Conservation (phyloP, 2,113 vertebrate genomes). For the Calyptommatus sinebrachiatus region DNA sequence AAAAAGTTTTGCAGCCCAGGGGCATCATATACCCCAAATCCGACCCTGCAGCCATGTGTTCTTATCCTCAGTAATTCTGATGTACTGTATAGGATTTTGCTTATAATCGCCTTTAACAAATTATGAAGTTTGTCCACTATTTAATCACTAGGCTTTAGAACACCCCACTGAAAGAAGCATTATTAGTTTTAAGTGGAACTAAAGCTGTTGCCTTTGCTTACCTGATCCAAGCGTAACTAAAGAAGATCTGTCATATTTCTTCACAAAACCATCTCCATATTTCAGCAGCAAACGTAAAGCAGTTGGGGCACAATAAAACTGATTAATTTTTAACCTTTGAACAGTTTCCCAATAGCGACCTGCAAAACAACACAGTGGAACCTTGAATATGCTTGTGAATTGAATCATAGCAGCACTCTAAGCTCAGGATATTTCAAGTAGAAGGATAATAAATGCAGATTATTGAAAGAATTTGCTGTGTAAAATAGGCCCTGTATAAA, state of each 20-base stretch:
- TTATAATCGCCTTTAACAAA: background rate
- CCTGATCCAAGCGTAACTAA: slow-evolving; percentile 86
- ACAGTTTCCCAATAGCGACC: slow-evolving; percentile 93
- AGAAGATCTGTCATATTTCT: slow-evolving; percentile 88
- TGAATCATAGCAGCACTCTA: background rate
- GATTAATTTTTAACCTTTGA: slow-evolving; percentile 84
- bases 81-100: background rate
- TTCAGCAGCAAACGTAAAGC: slow-evolving; percentile 87
- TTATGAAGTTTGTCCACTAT: background rate
- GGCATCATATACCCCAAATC: no score
- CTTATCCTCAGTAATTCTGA: background rate
- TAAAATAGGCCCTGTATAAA: background rate
- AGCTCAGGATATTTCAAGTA: background rate
- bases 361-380: slow-evolving; percentile 52
- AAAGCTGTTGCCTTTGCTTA: slow-evolving; percentile 48
- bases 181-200: background rate
- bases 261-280: slow-evolving; percentile 85
- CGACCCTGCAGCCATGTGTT: no score
- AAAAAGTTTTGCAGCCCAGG: no score
- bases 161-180: background rate
- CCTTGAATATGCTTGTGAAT: slow-evolving; percentile 6
- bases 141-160: background rate
- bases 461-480: background rate
- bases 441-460: background rate
- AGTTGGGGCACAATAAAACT: slow-evolving; percentile 90